phyloP scores from a whole-genome alignment of 92 coral and sea anemone genomes.

The Heteractis magnifica region DNA sequence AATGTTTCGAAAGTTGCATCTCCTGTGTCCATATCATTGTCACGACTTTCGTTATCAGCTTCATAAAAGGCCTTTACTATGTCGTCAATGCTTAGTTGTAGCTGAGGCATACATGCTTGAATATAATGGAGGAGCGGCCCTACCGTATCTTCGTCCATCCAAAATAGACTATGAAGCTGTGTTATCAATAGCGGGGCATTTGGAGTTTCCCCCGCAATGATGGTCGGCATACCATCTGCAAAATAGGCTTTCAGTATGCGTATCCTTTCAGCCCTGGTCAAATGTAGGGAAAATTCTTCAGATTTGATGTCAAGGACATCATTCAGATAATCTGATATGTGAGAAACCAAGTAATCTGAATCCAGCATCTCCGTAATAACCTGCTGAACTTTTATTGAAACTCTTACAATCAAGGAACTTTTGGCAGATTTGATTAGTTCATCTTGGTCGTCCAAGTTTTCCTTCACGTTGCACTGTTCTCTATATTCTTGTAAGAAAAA shows the following conservation, averaged over 20 bases:
- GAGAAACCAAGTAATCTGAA: conserved; percentile 34
- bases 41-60: background rate
- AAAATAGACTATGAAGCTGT: conserved; percentile 66
- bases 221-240: conserved; percentile 36
- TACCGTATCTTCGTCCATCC: conserved; percentile 60
- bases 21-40: background rate
- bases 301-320: conserved; percentile 81
- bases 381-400: conserved; percentile 56
- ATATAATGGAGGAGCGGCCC: conserved; percentile 59
- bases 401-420: conserved; percentile 44
- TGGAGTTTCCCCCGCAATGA: conserved; percentile 19
- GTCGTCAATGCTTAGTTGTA: background rate
- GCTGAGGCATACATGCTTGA: conserved; percentile 31
- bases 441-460: conserved; percentile 53
- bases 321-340: conserved; percentile 57
- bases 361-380: conserved; percentile 60
- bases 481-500: conserved; percentile 72
- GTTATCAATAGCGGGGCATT: conserved; percentile 42
- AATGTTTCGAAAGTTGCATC: conserved; percentile 33
- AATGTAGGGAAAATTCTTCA: conserved; percentile 41
- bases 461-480: conserved; percentile 53
- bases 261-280: conserved; percentile 61
- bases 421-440: conserved; percentile 46
- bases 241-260: conserved; percentile 64
- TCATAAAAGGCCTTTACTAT: background rate